Evolutionary conservation across 2,797 vertebrate genomes (phyloP), one percentile per base, ranked within the genome.

Genomic region (Vultur gryphus): DNA sequence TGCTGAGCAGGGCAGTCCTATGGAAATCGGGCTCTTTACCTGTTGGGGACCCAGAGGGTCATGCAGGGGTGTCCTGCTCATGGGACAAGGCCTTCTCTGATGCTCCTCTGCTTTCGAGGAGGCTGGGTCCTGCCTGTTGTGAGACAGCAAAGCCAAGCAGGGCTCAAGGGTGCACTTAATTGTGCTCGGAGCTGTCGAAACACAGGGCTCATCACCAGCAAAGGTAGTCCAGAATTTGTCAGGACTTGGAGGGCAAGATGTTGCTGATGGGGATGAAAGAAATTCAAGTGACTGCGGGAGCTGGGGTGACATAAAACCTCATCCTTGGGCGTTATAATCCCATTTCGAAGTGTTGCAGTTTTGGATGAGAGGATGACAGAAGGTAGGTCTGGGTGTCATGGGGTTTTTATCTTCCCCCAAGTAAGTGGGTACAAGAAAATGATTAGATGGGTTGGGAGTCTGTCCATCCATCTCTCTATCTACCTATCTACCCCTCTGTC

Each of bases 31-130:
- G 23, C 3, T 54, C 18, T 88, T 78, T 44, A n/a, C 21, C 29
- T 4, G 2, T 0, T 41, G 39, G 13, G 37, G 35, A 16, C 16
- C 9, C 15, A 9, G 17, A 41, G 17, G 35, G 20, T 19, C 52
- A 15, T 1, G 26, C 25, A 57, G 25, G 5, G 2, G 1, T 43
- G 9, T 59, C 35, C 14, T 84, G 4, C 28, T 35, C 7, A 7
- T 6, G 35, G 37, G 25, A 35, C 28, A 14, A 7, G 28, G 26
- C 20, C 43, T 86, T 75, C 52, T 24, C 33, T 51, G 31, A 12
- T 37, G 49, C 41, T 71, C 9, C 29, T 81, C 77, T 17, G 1
- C 46, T 67, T 78, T 65, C 31, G 49, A 49, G 46, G 33, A 26
- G 4, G 5, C 19, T 13, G 3, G 16, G 11, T 51, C 10, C 55